Percentiles rank a stretch among this genome's conserved stretches.
Conservation (phyloP, 2,113 vertebrate species). For the Seriola quinqueradiata region DNA sequence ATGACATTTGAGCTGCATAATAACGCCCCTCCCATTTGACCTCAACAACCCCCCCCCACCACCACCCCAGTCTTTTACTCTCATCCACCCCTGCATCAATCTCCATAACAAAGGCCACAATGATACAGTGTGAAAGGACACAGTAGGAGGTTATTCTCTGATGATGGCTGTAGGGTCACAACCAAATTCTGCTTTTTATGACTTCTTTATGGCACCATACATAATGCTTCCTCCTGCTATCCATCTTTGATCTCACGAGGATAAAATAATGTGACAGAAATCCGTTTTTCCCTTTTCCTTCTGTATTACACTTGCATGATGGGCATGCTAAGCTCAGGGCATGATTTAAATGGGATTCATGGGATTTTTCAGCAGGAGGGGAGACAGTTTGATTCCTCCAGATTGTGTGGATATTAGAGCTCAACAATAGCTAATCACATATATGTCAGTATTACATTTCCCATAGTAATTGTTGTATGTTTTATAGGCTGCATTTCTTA, state of each 20-base stretch:
- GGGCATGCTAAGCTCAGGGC: background rate
- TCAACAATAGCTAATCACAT: background rate
- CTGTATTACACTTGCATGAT: background rate
- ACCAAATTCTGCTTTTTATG: slow-evolving; percentile 45
- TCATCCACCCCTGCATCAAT: slow-evolving; percentile 66
- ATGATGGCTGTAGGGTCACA: slow-evolving; percentile 40
- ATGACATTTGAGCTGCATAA: slow-evolving; percentile 75
- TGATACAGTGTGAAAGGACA: slow-evolving; percentile 70
- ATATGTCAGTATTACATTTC: background rate
- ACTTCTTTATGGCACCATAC: slow-evolving; percentile 31
- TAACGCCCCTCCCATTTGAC: slow-evolving; percentile 66
- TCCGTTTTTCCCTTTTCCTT: background rate
- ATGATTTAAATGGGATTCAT: background rate
- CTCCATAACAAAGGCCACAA: slow-evolving; percentile 78
- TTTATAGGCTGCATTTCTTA: background rate
- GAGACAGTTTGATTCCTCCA: background rate
- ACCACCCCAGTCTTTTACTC: slow-evolving; percentile 8
- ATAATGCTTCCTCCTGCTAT: slow-evolving; percentile 28
- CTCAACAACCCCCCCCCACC: slow-evolving; percentile 6
- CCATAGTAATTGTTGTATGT: background rate
- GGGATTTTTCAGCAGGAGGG: background rate
- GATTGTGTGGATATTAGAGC: background rate
- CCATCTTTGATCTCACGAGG: slow-evolving; percentile 37
- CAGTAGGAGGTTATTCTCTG: slow-evolving; percentile 53
- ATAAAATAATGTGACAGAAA: slow-evolving; percentile 26